phyloP scores from a whole-genome alignment of 2,888 invertebrate species.

The Polia nebulosa region DNA sequence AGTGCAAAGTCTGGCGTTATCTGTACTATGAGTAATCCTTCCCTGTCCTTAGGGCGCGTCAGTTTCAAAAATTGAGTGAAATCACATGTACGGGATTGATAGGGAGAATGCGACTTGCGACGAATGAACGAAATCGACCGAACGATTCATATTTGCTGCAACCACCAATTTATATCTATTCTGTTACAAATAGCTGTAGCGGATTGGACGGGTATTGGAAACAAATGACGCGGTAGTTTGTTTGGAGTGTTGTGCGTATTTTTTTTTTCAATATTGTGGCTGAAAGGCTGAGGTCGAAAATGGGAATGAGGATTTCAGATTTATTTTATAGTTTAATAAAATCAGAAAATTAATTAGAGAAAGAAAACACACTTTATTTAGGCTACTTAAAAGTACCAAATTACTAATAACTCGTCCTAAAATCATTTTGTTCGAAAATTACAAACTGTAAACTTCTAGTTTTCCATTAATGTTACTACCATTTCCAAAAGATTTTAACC shows the following conservation, averaged over 20 bases:
- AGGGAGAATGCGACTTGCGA: slow-evolving; percentile 75
- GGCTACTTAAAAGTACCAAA: not conserved
- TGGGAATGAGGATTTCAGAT: slow-evolving; percentile 20
- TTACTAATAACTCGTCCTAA: not conserved
- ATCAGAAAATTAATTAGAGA: too few relatives aligned
- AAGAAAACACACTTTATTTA: not conserved
- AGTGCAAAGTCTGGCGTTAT: slow-evolving; percentile 74
- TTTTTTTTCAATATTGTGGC: slow-evolving; percentile 55
- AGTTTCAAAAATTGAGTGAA: slow-evolving; percentile 90
- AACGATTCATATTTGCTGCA: slow-evolving; percentile 84
- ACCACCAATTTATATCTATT: slow-evolving; percentile 87
- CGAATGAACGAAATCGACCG: slow-evolving; percentile 72
- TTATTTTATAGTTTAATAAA: too few relatives aligned
- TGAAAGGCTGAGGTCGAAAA: slow-evolving; percentile 21
- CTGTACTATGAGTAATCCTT: slow-evolving; percentile 84
- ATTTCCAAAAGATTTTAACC: not conserved
- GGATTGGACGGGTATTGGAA: slow-evolving; percentile 85
- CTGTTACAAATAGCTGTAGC: slow-evolving; percentile 85
- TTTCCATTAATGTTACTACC: not conserved
- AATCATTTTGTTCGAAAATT: not conserved
- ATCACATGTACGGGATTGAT: slow-evolving; percentile 89
- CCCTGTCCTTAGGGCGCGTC: slow-evolving; percentile 84
- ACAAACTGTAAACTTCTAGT: not conserved
- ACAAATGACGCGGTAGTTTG: slow-evolving; percentile 83
- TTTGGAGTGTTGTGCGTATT: slow-evolving; percentile 50